Percentiles rank a stretch among this genome's conserved stretches.
Conservation (phyloP, 1,140 invertebrate species). For the Triops longicaudatus region DNA sequence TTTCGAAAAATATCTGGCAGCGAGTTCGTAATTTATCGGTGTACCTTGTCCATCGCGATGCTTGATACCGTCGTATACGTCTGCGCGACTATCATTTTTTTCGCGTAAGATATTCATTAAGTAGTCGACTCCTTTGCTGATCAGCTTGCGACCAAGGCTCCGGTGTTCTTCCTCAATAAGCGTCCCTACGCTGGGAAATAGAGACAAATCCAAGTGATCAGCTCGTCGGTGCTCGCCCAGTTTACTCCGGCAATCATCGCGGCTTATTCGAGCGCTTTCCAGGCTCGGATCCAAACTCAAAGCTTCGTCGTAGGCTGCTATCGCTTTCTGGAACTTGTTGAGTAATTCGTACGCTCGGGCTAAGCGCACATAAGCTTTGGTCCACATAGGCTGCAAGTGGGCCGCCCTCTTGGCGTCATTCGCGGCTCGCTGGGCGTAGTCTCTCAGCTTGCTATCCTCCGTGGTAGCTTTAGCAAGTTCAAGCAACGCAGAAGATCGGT, state of each 20-base stretch:
- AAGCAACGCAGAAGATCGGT: background rate
- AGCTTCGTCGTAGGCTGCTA: background rate
- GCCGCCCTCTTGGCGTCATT: background rate
- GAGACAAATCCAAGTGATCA: background rate
- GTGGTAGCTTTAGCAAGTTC: background rate
- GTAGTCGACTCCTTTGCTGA: background rate
- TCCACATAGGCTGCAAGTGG: background rate
- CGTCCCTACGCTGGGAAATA: background rate
- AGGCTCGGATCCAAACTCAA: background rate
- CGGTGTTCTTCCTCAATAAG: background rate
- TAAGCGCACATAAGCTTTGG: background rate
- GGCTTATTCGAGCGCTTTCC: background rate
- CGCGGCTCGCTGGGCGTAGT: background rate
- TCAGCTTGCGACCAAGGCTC: background rate
- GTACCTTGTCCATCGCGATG: background rate
- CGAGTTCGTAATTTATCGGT: background rate
- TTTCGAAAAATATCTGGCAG: background rate
- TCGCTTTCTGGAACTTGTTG: background rate
- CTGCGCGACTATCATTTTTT: background rate
- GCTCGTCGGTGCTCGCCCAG: background rate
- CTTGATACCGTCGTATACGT: background rate
- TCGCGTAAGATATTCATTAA: background rate
- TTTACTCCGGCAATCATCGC: background rate
- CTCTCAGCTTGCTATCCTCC: background rate
- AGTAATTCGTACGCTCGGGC: background rate